Evolutionary conservation across 2,113 vertebrate genomes (phyloP).

Genomic region (Xyliphius kryptos): DNA sequence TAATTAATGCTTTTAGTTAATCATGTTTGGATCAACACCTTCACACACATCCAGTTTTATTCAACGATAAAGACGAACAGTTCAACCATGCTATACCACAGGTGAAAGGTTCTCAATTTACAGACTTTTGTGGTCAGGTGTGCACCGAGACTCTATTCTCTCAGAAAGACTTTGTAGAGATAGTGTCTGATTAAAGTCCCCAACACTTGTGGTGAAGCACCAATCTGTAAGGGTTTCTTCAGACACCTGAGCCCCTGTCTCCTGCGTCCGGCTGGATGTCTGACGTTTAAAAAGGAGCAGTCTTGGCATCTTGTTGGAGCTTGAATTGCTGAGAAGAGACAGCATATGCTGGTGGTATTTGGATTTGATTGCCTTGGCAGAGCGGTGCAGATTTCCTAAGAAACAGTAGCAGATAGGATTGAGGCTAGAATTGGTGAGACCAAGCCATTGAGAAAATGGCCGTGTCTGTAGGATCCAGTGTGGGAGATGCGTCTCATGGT

Average conservation of each 20-base stretch:
- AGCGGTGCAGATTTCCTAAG: constrained; percentile 78
- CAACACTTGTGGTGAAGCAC: constrained; percentile 38
- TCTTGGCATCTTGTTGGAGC: constrained; percentile 38
- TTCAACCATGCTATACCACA: no score
- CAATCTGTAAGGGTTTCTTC: constrained; percentile 43
- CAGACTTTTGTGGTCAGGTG: constrained; percentile 34
- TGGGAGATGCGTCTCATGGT: constrained; percentile 67
- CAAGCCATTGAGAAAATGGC: constrained; percentile 85
- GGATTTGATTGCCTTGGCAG: constrained; percentile 75
- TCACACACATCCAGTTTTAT: no score
- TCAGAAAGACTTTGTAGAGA: constrained; percentile 43
- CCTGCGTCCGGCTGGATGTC: constrained; percentile 18
- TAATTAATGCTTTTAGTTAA: no score
- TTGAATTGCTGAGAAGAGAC: constrained; percentile 67
- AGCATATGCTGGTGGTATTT: constrained; percentile 77
- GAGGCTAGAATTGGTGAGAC: constrained; percentile 87
- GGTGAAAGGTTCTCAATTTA: constrained; percentile 8
- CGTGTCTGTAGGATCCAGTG: constrained; percentile 79
- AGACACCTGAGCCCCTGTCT: no score
- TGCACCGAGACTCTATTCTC: constrained; percentile 17
- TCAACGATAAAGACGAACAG: no score
- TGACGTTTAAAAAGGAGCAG: constrained; percentile 34
- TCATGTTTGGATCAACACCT: no score
- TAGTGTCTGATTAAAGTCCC: constrained; percentile 38
- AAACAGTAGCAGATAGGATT: constrained; percentile 92